phyloP scores from a whole-genome alignment of 2,113 vertebrate genomes.

The Lates calcarifer region DNA sequence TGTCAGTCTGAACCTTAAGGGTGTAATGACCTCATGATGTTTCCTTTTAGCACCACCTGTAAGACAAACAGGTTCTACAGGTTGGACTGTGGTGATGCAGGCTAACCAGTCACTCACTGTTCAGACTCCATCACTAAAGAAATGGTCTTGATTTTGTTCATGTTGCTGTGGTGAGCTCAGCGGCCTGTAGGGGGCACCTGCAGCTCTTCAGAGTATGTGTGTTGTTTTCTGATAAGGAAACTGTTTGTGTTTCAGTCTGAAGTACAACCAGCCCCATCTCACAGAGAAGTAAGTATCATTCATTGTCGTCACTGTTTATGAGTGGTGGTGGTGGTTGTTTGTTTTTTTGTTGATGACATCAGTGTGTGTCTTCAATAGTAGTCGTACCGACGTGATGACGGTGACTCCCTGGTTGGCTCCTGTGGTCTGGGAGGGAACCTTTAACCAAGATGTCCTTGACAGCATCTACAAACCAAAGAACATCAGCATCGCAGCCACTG shows the following conservation, averaged over 20 bases:
- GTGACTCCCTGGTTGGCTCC: slow-evolving; percentile 86
- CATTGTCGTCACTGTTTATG: not conserved
- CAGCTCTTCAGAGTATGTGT: no score
- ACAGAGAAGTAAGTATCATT: slow-evolving; percentile 43
- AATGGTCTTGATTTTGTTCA: no score
- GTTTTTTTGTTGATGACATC: not conserved
- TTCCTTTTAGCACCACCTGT: no score
- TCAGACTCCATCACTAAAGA: no score
- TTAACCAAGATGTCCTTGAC: slow-evolving; percentile 73
- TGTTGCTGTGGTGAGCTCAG: no score
- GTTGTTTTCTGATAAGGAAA: not conserved
- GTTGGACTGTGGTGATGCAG: no score
- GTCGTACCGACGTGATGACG: slow-evolving; percentile 79
- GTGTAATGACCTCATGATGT: no score
- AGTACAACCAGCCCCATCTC: slow-evolving; percentile 60
- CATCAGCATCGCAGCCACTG: slow-evolving; percentile 81
- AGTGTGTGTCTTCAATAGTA: not conserved
- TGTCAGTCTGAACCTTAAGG: no score
- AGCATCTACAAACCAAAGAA: slow-evolving; percentile 72
- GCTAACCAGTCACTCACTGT: no score
- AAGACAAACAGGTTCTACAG: no score
- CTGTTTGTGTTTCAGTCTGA: slow-evolving; percentile 56
- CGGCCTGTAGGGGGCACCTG: no score
- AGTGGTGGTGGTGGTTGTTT: not conserved
- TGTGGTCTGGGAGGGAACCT: slow-evolving; percentile 85